Evolutionary conservation across 2,113 vertebrate genomes (phyloP).

Genomic region (Chaetorhynchus papuensis): DNA sequence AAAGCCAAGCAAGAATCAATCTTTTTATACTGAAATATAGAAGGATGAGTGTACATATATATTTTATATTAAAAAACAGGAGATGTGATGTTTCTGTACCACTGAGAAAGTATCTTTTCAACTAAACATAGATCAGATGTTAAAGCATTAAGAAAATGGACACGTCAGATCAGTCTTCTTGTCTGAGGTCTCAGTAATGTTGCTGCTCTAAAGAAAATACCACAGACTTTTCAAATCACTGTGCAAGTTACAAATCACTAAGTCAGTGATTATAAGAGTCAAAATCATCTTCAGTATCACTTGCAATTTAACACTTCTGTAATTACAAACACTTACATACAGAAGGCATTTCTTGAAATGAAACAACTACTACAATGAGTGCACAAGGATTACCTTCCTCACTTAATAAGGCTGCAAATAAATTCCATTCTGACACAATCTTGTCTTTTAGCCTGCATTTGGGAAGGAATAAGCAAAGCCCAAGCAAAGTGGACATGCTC

Average conservation of each 20-base stretch:
- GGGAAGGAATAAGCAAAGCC: not conserved
- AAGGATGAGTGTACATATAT: not conserved
- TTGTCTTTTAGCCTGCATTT: not conserved
- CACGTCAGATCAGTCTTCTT: not conserved
- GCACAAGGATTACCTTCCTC: not conserved
- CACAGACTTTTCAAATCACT: not conserved
- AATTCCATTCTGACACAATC: not conserved
- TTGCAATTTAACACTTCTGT: not conserved
- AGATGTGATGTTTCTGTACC: not conserved
- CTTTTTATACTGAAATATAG: accelerated
- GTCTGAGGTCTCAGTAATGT: not conserved
- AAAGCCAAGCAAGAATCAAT: not conserved
- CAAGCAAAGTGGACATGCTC: not conserved
- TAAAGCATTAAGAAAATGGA: not conserved
- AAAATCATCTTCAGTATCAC: not conserved
- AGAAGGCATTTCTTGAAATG: not conserved
- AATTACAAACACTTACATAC: not conserved
- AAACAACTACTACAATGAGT: not conserved
- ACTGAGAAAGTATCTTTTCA: not conserved
- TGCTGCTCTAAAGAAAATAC: not conserved
- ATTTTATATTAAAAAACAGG: not conserved
- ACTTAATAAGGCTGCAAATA: not conserved
- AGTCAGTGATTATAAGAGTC: not conserved
- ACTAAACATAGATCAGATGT: not conserved
- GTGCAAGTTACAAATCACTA: not conserved